Percentiles rank a stretch among this genome's conserved stretches.
Evolutionary conservation across 1,140 invertebrate species (phyloP).

Genomic region (Triops cancriformis): DNA sequence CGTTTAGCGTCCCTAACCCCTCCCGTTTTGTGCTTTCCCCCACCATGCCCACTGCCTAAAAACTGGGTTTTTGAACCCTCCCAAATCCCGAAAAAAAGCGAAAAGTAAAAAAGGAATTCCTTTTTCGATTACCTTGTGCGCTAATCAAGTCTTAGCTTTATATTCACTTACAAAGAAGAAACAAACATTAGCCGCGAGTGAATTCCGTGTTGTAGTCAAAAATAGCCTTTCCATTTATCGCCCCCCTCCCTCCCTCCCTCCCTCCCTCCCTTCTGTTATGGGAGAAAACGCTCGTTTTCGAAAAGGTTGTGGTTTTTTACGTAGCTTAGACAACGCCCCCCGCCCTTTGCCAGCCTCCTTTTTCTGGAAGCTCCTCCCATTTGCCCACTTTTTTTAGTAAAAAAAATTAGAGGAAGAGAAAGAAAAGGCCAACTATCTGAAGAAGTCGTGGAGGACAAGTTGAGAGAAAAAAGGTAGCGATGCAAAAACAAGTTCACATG

Average conservation of each 20-base stretch:
- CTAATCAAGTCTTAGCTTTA: conserved; percentile 8
- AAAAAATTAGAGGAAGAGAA: no score
- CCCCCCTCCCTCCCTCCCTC: background rate
- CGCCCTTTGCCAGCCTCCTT: background rate
- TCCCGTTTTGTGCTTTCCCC: background rate
- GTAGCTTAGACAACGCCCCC: background rate
- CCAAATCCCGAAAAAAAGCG: background rate
- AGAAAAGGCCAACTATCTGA: no score
- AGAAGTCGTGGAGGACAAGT: no score
- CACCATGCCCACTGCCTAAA: background rate
- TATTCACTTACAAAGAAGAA: background rate
- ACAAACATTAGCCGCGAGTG: no score
- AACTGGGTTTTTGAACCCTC: background rate
- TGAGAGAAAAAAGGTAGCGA: no score
- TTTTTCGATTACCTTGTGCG: background rate
- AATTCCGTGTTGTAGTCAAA: no score
- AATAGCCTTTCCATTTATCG: background rate
- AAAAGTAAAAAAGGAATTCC: no score
- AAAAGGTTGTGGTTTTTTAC: conserved; percentile 11
- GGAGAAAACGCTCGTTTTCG: conserved; percentile 1
- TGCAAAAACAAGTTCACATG: no score
- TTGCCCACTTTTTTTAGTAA: no score
- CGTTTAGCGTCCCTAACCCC: background rate
- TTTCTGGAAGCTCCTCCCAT: no score
- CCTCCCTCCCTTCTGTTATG: background rate